Evolutionary conservation across 2,888 invertebrate species (phyloP).

Genomic region (Cephus nigrinus): DNA sequence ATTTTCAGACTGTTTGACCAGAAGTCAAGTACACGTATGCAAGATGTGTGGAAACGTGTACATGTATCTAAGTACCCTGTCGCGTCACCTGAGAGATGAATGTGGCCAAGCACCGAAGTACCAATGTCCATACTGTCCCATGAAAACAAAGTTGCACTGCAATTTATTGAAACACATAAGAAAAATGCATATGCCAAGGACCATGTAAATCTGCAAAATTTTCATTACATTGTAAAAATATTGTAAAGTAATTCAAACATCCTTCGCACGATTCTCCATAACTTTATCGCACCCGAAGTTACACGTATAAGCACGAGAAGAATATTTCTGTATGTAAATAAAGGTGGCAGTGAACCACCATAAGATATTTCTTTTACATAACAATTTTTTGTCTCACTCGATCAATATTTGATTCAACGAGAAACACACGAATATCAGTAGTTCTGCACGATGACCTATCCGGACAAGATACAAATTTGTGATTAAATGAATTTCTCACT

Average conservation of each 20-base stretch:
- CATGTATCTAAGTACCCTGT: conserved; percentile 53
- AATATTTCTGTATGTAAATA: conserved; percentile 2
- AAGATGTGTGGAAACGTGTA: conserved; percentile 54
- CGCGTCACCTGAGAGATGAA: conserved; percentile 55
- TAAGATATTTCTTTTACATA: neutral
- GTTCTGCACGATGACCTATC: conserved; percentile 2
- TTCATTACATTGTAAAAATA: neutral
- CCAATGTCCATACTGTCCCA: conserved; percentile 59
- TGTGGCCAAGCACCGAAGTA: conserved; percentile 59
- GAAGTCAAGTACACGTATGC: conserved; percentile 41
- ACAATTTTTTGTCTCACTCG: neutral
- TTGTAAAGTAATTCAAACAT: neutral
- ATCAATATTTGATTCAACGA: neutral
- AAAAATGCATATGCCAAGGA: conserved; percentile 29
- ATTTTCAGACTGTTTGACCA: conserved; percentile 46
- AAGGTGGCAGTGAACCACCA: neutral
- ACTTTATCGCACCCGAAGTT: neutral
- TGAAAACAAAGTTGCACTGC: conserved; percentile 57
- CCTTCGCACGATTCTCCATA: neutral
- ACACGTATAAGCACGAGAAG: neutral
- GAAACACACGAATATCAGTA: neutral
- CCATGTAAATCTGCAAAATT: neutral
- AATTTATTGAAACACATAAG: conserved; percentile 61
- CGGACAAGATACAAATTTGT: neutral
- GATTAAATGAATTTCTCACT: neutral